A percentile compares a stretch with the other conserved stretches of the same genome.
phyloP scores from a whole-genome alignment of 2,888 invertebrate species.

The Drosophila neutralis region DNA sequence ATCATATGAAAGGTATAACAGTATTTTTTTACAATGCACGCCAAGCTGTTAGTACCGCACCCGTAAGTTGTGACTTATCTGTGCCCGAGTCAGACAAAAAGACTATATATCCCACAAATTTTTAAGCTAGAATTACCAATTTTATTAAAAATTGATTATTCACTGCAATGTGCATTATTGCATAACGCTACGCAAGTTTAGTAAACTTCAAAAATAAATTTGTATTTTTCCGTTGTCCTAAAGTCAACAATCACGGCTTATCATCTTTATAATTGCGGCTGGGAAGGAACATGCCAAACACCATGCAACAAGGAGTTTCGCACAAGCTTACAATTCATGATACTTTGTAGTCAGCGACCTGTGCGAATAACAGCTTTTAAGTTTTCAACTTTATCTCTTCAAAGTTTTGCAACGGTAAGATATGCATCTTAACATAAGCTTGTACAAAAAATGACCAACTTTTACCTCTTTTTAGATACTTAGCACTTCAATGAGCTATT shows the following conservation, averaged over 20 bases:
- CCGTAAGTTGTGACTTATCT: background rate
- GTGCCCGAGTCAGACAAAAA: background rate
- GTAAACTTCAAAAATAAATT: background rate
- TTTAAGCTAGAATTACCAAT: background rate
- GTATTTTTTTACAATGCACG: background rate
- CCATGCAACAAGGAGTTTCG: constrained; percentile 60
- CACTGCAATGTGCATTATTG: background rate
- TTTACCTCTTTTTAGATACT: constrained; percentile 73
- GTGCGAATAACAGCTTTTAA: constrained; percentile 83
- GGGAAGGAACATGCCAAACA: constrained; percentile 68
- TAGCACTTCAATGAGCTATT: constrained; percentile 84
- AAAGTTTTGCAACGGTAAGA: constrained; percentile 82
- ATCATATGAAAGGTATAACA: too few species aligned
- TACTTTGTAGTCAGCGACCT: constrained; percentile 82
- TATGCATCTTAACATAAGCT: too few species aligned
- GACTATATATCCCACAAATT: background rate
- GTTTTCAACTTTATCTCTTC: constrained; percentile 83
- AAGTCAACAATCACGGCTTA: constrained; percentile 78
- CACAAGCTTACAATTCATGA: constrained; percentile 77
- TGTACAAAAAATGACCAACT: background rate
- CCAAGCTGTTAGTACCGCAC: background rate
- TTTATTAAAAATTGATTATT: background rate
- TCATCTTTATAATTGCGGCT: constrained; percentile 81
- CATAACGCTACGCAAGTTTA: background rate
- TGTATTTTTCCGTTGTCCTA: background rate